Conservation (phyloP, 2,797 vertebrate species). For the Spondyliosoma cantharus region DNA sequence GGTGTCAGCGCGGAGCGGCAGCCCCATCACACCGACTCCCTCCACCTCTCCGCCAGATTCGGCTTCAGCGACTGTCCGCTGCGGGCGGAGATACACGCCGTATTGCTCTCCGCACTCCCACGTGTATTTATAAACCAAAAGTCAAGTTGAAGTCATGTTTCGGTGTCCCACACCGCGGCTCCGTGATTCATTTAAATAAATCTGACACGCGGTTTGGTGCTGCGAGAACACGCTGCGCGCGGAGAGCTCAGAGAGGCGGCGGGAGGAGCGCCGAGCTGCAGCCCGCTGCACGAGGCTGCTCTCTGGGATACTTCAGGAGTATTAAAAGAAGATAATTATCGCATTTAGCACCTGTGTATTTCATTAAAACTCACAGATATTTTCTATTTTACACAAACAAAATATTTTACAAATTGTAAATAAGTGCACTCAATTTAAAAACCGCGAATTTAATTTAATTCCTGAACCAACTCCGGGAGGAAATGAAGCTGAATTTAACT, state of each 20-base stretch:
- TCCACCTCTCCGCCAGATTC: conserved; percentile 1
- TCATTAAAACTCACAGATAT: background rate
- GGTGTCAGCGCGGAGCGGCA: background rate
- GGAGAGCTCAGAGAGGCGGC: conserved; percentile 13
- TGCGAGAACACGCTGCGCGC: conserved; percentile 12
- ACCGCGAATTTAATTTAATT: conserved; percentile 26
- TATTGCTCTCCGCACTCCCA: fast-evolving
- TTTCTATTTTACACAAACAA: background rate
- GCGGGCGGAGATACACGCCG: background rate
- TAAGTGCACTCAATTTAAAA: background rate
- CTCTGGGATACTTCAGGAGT: background rate
- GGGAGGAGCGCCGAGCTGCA: conserved; percentile 13
- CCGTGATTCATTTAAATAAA: background rate
- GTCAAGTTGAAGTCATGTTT: fast-evolving
- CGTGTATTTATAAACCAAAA: fast-evolving
- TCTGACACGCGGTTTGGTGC: background rate
- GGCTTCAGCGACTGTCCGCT: background rate
- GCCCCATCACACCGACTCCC: background rate
- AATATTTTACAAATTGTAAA: fast-evolving
- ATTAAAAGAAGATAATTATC: background rate
- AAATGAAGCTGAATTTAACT: conserved; percentile 9
- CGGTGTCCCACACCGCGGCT: background rate
- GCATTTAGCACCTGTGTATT: fast-evolving
- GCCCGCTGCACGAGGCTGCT: background rate
- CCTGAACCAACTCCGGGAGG: background rate